Conservation (phyloP, 2,888 invertebrate genomes). For the Podabrus alpinus region DNA sequence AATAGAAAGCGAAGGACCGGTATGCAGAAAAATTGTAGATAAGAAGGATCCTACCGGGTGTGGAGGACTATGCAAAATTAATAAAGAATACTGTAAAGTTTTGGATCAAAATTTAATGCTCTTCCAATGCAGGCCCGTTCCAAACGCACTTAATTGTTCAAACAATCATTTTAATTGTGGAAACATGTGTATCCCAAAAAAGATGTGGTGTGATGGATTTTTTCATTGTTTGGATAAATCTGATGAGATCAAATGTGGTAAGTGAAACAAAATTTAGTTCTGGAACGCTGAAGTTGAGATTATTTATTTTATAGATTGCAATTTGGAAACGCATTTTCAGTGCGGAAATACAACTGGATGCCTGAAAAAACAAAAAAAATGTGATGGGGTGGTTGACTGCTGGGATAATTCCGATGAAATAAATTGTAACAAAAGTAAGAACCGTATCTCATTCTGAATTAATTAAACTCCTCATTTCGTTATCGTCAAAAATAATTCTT, state of each 20-base stretch:
- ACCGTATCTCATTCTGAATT: neutral
- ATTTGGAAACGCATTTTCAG: constrained; percentile 69
- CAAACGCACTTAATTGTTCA: constrained; percentile 63
- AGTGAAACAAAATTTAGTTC: constrained; percentile 27
- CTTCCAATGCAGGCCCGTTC: constrained; percentile 61
- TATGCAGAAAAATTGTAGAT: constrained; percentile 45
- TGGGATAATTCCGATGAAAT: constrained; percentile 79
- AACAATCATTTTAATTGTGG: constrained; percentile 72
- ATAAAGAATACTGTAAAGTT: constrained; percentile 67
- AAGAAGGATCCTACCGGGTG: constrained; percentile 60
- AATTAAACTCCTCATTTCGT: too few relatives aligned
- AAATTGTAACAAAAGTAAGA: constrained; percentile 68
- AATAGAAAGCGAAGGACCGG: constrained; percentile 42
- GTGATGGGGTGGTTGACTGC: constrained; percentile 75
- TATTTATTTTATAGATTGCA: constrained; percentile 62
- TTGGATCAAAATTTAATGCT: constrained; percentile 60
- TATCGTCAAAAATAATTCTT: too few relatives aligned
- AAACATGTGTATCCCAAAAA: constrained; percentile 69
- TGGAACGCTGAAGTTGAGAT: neutral
- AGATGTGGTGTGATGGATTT: constrained; percentile 71
- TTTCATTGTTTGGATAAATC: constrained; percentile 76
- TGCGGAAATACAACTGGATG: constrained; percentile 77
- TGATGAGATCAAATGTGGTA: constrained; percentile 76
- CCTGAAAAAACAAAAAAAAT: constrained; percentile 68
- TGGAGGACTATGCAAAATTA: constrained; percentile 67